Base-by-base conservation (phyloP, 2,888 invertebrate genomes). In the Mimumesa dahlbomi region DNA sequence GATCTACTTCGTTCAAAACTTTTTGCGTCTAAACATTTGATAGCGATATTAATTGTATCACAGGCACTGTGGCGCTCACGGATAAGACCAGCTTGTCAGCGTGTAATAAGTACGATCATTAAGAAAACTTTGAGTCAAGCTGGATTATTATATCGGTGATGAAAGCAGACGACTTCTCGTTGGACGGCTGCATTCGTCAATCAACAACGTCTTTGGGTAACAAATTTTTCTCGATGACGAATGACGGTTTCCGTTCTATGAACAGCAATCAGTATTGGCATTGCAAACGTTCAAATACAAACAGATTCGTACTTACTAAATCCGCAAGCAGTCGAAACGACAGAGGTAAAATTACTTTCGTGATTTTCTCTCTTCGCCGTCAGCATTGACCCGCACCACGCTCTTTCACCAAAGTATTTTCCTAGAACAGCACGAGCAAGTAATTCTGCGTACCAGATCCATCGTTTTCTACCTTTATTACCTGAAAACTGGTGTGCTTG, bases 241-340 rank as follows among this genome's bases (percentile, higher is more conserved):
- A 61, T 31, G 31, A 22, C 36, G 25, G 13, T 40, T 25, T 46
- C 46, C 38, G 3, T 42, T 22, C 61, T 38, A 40, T 19, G 43
- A 29, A 18, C 22, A 9, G 0, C 18, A 22, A 13, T 31, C 46
- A 56, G 19, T 49, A 29, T 57, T 19, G 14, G 21, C 22, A 22
- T 57, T 11, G 31, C 40, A 58, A 64, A 58, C 63, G 48, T 64
- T 64, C 58, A 64, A 58, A 58, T 64, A 64, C 63, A 64, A 49
- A 64, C 58, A 64, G 63, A 64, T 64, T 58, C 63, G 63, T 64
- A 64, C 63, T 64, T 64, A 64, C 63, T 64, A 64, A 64, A 64
- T 64, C 63, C 34, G 63, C 63, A 64, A 64, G 63, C 49, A 36
- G 63, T 58, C 63, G 63, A 58, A 64, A 58, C 53, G 58, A 64